Percentiles rank a stretch among this genome's conserved stretches.
These are phyloP conservation scores for Lytechinus variegatus DNA, from an alignment of 35 echinoderm and acorn worm genomes.

Conservation along the genomic window DNA sequence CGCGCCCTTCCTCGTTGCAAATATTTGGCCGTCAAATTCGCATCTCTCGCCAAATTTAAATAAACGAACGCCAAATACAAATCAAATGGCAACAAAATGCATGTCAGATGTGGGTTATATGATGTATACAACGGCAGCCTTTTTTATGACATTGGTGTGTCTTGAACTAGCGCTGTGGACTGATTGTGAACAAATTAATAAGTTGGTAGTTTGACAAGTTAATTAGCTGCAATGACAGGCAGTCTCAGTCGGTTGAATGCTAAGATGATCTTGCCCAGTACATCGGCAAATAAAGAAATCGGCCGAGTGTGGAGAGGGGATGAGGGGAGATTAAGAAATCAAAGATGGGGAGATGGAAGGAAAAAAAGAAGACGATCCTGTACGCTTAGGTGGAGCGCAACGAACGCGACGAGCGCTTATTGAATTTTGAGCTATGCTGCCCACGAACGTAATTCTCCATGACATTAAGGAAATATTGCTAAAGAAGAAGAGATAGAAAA, in stretches of 20 bases:
- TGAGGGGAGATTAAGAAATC: conserved; percentile 27
- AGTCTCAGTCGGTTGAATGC: conserved; percentile 32
- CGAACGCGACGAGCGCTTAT: neutral
- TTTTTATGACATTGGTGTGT: neutral
- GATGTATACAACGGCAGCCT: conserved; percentile 21
- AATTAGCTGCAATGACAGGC: conserved; percentile 46
- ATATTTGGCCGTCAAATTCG: conserved; percentile 29
- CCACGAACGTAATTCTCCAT: conserved; percentile 33
- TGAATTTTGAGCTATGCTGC: conserved; percentile 44
- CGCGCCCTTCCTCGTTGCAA: neutral
- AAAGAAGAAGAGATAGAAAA: neutral
- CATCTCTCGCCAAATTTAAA: conserved; percentile 36
- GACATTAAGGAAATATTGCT: conserved; percentile 39
- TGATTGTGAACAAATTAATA: conserved; percentile 45
- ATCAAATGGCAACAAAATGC: neutral
- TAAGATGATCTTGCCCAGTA: conserved; percentile 8
- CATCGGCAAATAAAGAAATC: conserved; percentile 50
- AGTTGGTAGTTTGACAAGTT: conserved; percentile 51
- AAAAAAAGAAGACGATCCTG: neutral
- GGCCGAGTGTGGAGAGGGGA: conserved; percentile 48
- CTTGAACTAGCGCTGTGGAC: neutral
- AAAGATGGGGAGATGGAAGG: conserved; percentile 23
- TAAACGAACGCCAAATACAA: conserved; percentile 31
- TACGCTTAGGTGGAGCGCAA: conserved; percentile 30
- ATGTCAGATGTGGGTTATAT: neutral